phyloP scores from a whole-genome alignment of 2,888 invertebrate genomes.

The Ellobium chinense region DNA sequence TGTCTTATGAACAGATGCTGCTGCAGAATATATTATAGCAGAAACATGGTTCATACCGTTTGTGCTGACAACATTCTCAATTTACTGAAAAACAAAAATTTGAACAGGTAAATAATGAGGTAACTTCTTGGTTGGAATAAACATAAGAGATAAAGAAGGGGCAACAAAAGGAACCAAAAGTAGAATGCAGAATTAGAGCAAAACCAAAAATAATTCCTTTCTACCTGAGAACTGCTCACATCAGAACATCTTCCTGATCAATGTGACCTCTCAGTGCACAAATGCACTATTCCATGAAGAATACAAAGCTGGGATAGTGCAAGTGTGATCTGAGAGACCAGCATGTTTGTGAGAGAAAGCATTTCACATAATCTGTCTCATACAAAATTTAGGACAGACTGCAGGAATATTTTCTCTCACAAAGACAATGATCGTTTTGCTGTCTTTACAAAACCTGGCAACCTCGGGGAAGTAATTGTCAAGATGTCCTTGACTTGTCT shows the following conservation, averaged over 20 bases:
- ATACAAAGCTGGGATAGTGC: no score
- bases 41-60: no score
- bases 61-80: no score
- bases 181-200: neutral
- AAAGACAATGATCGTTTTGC: neutral
- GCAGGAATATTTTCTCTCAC: neutral
- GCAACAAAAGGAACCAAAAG: neutral
- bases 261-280: no score
- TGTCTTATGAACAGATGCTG: no score
- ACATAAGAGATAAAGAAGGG: neutral
- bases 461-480: constrained; percentile 48
- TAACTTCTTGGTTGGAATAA: neutral
- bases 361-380: neutral
- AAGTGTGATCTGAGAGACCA: no score
- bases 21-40: no score
- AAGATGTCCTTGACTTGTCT: constrained; percentile 30
- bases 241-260: neutral
- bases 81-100: no score
- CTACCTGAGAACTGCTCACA: neutral
- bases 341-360: neutral
- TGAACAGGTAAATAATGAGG: no score
- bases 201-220: neutral
- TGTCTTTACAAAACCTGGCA: constrained; percentile 36
- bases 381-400: neutral
- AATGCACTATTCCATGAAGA: no score